Conservation (phyloP, 2,113 vertebrate species). For the Melanotaenia duboulayi region DNA sequence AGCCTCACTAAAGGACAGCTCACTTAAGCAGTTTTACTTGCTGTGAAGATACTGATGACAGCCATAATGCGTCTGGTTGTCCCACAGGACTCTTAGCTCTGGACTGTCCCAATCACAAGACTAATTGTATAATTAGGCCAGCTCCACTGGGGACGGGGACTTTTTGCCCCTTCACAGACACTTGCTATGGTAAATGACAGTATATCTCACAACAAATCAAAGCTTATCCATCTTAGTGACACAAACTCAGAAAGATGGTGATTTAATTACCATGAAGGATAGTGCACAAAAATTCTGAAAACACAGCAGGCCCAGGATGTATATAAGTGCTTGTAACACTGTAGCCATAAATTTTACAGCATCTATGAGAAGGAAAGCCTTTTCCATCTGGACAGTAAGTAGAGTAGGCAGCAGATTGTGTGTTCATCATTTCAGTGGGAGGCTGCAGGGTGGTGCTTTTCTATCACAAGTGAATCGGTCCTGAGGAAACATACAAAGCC, state of each 20-base stretch:
- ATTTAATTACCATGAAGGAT: conserved; percentile 62
- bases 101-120: conserved; percentile 82
- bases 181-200: conserved; percentile 81
- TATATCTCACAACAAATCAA: conserved; percentile 76
- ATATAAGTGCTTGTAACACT: background rate
- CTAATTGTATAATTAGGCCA: conserved; percentile 86
- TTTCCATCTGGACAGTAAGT: too few relatives aligned
- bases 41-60: conserved; percentile 77
- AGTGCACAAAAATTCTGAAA: conserved; percentile 9
- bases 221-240: conserved; percentile 81
- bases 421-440: conserved; percentile 52
- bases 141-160: conserved; percentile 79
- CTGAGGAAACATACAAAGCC: too few relatives aligned
- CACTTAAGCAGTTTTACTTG: conserved; percentile 42
- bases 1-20: conserved; percentile 12
- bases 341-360: background rate
- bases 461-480: background rate
- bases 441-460: conserved; percentile 48
- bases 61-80: conserved; percentile 77
- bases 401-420: conserved; percentile 30
- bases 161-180: conserved; percentile 81
- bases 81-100: conserved; percentile 78
- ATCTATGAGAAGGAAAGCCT: too few relatives aligned
- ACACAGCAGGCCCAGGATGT: background rate
- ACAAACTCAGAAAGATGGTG: conserved; percentile 55